Evolutionary conservation across 2,113 vertebrate species (phyloP).

Genomic region (Mobula birostris): DNA sequence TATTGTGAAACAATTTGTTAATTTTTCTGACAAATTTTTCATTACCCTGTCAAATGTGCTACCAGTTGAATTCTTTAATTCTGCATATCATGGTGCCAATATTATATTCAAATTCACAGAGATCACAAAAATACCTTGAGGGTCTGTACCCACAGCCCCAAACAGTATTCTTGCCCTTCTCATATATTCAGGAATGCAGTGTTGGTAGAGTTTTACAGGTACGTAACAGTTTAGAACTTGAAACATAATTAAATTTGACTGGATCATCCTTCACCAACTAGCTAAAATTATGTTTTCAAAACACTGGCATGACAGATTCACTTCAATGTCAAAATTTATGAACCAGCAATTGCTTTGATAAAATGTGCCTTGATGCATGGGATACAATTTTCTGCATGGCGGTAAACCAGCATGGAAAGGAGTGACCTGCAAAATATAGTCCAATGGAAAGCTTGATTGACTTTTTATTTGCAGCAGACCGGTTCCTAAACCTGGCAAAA

Average conservation of each 20-base stretch:
- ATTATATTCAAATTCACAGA: neutral
- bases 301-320: slow-evolving; percentile 8
- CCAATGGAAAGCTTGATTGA: neutral
- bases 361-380: neutral
- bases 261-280: neutral
- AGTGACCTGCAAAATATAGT: neutral
- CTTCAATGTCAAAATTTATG: slow-evolving; percentile 26
- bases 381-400: slow-evolving; percentile 28
- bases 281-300: slow-evolving; percentile 7
- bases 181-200: neutral
- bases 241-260: slow-evolving; percentile 26
- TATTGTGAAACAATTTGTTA: neutral
- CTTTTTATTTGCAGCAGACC: neutral
- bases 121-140: neutral
- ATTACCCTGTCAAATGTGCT: neutral
- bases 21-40: neutral
- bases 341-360: neutral
- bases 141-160: neutral
- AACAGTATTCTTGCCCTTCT: neutral
- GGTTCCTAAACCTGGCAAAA: slow-evolving; percentile 11
- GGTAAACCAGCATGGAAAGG: neutral
- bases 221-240: slow-evolving; percentile 5
- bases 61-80: neutral
- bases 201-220: neutral
- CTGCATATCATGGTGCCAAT: neutral